Conservation (phyloP, 2,888 invertebrate species). For the Gisinianus flammeolus region DNA sequence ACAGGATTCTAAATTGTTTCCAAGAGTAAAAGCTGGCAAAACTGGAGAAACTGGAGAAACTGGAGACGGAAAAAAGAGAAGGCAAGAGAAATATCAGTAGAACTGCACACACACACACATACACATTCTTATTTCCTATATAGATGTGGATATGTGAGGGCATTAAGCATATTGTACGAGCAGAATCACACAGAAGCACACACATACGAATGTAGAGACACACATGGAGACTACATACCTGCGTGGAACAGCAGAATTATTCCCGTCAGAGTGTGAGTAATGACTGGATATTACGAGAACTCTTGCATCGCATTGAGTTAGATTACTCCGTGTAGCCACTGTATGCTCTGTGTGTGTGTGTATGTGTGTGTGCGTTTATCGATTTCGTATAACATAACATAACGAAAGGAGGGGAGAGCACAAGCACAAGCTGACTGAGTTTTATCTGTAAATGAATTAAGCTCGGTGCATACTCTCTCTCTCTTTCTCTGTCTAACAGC, state of each 20-base stretch:
- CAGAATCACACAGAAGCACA: not conserved
- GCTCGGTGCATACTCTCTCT: constrained; percentile 24
- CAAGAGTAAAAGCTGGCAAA: not conserved
- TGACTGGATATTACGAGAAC: constrained; percentile 42
- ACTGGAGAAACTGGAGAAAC: no score
- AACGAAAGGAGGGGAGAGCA: constrained; percentile 30
- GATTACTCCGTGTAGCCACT: constrained; percentile 18
- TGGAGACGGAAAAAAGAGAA: constrained; percentile 3
- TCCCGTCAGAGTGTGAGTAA: constrained; percentile 47
- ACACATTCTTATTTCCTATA: not conserved
- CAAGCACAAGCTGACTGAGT: constrained; percentile 39
- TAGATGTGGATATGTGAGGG: not conserved
- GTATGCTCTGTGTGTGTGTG: not conserved
- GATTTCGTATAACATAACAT: constrained; percentile 43
- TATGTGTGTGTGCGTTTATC: constrained; percentile 43
- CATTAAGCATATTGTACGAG: not conserved
- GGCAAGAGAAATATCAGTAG: not conserved
- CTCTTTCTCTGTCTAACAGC: not conserved
- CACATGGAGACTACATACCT: not conserved
- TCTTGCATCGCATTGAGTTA: constrained; percentile 34
- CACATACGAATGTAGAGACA: not conserved
- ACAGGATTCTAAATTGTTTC: not conserved
- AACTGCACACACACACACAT: not conserved
- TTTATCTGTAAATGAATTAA: constrained; percentile 52
- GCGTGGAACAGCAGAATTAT: constrained; percentile 40